phyloP scores from a whole-genome alignment of 2,888 invertebrate species.

The Galerucella pusilla region DNA sequence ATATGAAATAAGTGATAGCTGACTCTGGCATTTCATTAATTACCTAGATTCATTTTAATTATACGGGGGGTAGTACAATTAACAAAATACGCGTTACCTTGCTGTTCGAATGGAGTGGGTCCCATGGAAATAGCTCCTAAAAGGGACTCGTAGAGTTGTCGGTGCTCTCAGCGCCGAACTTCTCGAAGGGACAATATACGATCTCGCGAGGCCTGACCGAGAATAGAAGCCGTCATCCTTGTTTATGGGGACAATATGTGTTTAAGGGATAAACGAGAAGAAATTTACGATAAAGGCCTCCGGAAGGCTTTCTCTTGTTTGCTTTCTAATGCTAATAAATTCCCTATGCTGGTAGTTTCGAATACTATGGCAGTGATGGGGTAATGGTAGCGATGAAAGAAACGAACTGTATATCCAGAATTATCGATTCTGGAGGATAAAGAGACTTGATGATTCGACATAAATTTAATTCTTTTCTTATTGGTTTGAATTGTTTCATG shows the following conservation, averaged over 20 bases:
- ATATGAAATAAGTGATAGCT: too few species aligned
- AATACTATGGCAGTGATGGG: constrained; percentile 18
- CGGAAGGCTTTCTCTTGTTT: constrained; percentile 40
- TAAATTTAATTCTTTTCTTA: too few species aligned
- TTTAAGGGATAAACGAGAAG: constrained; percentile 44
- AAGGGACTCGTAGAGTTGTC: constrained; percentile 18
- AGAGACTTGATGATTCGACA: neutral
- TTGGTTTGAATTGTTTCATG: too few species aligned
- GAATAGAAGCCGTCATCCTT: constrained; percentile 46
- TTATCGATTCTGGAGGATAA: neutral
- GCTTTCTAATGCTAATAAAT: constrained; percentile 40
- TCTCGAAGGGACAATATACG: constrained; percentile 47
- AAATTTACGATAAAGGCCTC: constrained; percentile 43
- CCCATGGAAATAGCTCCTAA: neutral
- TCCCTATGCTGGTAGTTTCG: constrained; percentile 29
- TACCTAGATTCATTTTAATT: too few species aligned
- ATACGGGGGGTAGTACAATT: too few species aligned
- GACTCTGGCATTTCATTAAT: too few species aligned
- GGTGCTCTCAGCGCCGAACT: constrained; percentile 43
- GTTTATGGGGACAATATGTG: constrained; percentile 47
- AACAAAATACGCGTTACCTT: neutral
- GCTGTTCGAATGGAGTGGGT: neutral
- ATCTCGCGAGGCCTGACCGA: constrained; percentile 43
- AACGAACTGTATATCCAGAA: neutral
- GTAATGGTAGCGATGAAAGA: constrained; percentile 9